Evolutionary conservation across 2,888 invertebrate genomes (phyloP).

Genomic region (Polymixis lichenea): DNA sequence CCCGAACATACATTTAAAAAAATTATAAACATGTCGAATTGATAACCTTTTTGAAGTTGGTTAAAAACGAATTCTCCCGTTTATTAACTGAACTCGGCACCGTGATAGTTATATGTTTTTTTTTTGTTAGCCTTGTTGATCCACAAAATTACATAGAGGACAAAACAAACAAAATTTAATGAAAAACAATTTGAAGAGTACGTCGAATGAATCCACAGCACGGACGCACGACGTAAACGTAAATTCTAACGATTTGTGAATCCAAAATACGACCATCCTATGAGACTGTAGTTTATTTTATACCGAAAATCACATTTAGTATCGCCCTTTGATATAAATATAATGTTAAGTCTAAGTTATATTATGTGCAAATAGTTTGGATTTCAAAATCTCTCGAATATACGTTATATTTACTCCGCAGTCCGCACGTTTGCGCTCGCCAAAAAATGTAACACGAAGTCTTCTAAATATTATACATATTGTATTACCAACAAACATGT

Average conservation of each 20-base stretch:
- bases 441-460: neutral
- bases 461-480: neutral
- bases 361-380: neutral
- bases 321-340: neutral
- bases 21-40: too few species aligned
- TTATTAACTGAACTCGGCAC: neutral
- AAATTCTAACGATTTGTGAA: too few species aligned
- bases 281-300: neutral
- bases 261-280: neutral
- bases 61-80: neutral
- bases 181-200: neutral
- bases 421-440: too few species aligned
- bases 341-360: neutral
- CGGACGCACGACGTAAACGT: too few species aligned
- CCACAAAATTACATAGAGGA: neutral
- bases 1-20: too few species aligned
- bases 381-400: neutral
- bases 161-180: neutral
- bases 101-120: neutral
- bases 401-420: too few species aligned
- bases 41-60: too few species aligned
- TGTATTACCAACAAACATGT: neutral
- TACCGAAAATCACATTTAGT: neutral
- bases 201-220: too few species aligned
- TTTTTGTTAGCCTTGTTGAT: neutral